Evolutionary conservation across 1,140 invertebrate genomes (phyloP), one percentile per base, ranked within the genome.

Genomic region (Sweltsa coloradensis): DNA sequence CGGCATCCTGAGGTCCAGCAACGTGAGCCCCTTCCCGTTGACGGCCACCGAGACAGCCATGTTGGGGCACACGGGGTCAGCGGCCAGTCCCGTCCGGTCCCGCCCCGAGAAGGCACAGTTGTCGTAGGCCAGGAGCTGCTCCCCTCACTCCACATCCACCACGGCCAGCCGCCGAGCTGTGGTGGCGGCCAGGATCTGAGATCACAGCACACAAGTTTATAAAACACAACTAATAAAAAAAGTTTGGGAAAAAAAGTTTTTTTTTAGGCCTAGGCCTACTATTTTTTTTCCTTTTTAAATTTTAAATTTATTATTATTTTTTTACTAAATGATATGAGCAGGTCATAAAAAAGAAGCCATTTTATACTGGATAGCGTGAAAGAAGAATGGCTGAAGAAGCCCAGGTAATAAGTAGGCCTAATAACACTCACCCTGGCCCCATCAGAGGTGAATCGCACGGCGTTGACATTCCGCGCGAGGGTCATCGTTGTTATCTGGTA

Each of bases 1-100:
- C 34, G 67, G 69, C 68, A 71, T 71, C 34, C 70, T 58, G 23
- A 72, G 57, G 51, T 73, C 70, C 51, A 72, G 62, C n/a, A 71
- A 57, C 1, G 69, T 70, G 4, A 72, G 51, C 24, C 70, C 69
- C 53, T 69, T 70, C 24, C 70, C 70, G 59, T 71, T 71, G 2
- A 66, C 63, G 46, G 64, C 67, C 25, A 66, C 63, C 41, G 65
- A 69, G 14, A 69, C 67, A 34, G 68, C 70, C 47, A 71, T 62
- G 56, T 70, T 68, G 26, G 70, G 69, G 50, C 59, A 61, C 0
- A 61, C 49, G 16, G 69, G 68, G 59, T 72, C 69, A n/a, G 67
- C 60, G 23, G 69, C 70, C 27, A 72, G 49, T n/a, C 65, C 67
- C 18, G 67, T 65, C 42, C 69, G 57, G 50, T 71, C 68, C 50